Evolutionary conservation across 1,140 invertebrate species (phyloP).

Genomic region (Drosophila nannoptera): DNA sequence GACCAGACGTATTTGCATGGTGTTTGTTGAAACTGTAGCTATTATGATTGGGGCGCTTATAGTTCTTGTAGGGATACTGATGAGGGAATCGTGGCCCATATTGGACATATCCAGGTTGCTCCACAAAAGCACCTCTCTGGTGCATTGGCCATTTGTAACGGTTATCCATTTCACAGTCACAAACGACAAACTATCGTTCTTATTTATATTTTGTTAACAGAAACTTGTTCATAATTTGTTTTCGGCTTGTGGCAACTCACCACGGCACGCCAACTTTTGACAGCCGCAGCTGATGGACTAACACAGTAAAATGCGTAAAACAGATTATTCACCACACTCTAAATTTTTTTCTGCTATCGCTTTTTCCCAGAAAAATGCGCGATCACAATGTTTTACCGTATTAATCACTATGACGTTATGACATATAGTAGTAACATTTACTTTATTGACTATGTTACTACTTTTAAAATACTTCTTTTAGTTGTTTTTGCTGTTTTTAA

Average conservation of each 20-base stretch:
- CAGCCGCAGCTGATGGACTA: slow-evolving; percentile 56
- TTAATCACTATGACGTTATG: slow-evolving; percentile 35
- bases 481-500: slow-evolving; percentile 46
- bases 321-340: slow-evolving; percentile 63
- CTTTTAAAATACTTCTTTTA: slow-evolving; percentile 37
- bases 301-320: slow-evolving; percentile 70
- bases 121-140: slow-evolving; percentile 22
- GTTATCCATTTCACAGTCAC: slow-evolving; percentile 52
- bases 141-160: slow-evolving; percentile 51
- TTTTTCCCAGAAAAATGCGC: slow-evolving; percentile 43
- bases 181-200: slow-evolving; percentile 3
- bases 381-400: slow-evolving; percentile 18
- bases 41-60: slow-evolving; percentile 35
- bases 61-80: slow-evolving; percentile 27
- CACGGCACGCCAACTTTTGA: slow-evolving; percentile 48
- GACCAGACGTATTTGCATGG: background rate
- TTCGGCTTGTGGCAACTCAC: slow-evolving; percentile 39
- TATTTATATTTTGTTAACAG: slow-evolving; percentile 21
- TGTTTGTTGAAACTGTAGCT: slow-evolving; percentile 25
- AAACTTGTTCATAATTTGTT: slow-evolving; percentile 59
- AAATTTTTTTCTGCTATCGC: slow-evolving; percentile 51
- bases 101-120: slow-evolving; percentile 10
- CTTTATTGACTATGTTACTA: slow-evolving; percentile 6
- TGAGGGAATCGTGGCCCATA: background rate
- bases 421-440: slow-evolving; percentile 25